Evolutionary conservation across 2,888 invertebrate genomes (phyloP), one percentile per base, ranked within the genome.

Genomic region (Hyppa rectilinea): DNA sequence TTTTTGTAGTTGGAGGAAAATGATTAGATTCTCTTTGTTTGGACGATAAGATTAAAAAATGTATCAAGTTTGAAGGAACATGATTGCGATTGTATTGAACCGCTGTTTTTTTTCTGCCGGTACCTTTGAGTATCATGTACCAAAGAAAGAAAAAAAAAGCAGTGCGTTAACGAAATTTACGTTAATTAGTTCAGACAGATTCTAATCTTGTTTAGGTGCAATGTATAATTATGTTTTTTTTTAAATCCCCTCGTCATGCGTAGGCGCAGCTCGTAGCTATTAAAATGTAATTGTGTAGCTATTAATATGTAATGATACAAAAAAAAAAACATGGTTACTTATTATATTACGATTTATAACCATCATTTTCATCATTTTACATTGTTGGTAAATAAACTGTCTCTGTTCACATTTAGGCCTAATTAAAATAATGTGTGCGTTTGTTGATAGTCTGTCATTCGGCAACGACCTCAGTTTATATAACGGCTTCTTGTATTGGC

Each of bases 1-100:
- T 59, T 49, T 71, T 63, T 56, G 12, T 40, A 40, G 40, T 20
- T 45, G 1, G 6, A 74, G 43, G 75, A 45, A 49, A 45, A 43
- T 38, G 63, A 63, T 26, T 23, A 40, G 14, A 52, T 4, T 36
- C 4, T 14, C n/a, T 4, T 29, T 23, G 3, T 53, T 55, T n/a
- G 5, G 14, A 10, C 6, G 43, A 31, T 49, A 29, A 29, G 26
- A 47, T 38, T 49, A n/a, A 6, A 12, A 60, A 14, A 61, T 49
- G 49, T 23, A 36, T 26, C 17, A 29, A n/a, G 17, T n/a, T n/a
- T 20, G 4, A 29, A 29, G 50, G 14, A 47, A 26, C 34, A 17
- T 1, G 0, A 23, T 52, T 14, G 26, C 9, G 26, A 50, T 9
- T 34, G 23, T 23, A 56, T 5, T 26, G 38, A 38, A 58, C 26